Conservation (phyloP, 2,113 vertebrate species). For the Erpornis zantholeuca region DNA sequence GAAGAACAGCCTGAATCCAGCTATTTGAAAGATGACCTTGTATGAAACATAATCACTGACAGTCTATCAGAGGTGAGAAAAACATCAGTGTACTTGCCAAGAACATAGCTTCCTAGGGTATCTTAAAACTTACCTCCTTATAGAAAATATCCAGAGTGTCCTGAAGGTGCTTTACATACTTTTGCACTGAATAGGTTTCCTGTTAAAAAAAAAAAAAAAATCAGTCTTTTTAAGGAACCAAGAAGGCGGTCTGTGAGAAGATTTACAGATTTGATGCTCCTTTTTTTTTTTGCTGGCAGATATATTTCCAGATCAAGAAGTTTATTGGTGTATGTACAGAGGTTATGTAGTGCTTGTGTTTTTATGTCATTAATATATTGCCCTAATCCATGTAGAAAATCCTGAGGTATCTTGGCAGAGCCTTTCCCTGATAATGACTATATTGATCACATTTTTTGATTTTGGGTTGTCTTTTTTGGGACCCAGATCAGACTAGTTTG, state of each 20-base stretch:
- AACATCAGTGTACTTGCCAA: not conserved
- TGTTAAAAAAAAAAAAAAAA: slow-evolving; percentile 27
- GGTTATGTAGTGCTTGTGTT: not conserved
- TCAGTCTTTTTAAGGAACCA: not conserved
- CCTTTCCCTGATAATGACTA: not conserved
- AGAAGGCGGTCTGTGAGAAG: not conserved
- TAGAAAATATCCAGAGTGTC: slow-evolving; percentile 85
- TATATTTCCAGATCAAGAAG: not conserved
- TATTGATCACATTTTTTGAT: not conserved
- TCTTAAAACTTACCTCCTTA: slow-evolving; percentile 77
- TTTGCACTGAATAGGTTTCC: slow-evolving; percentile 73
- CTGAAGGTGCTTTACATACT: slow-evolving; percentile 79
- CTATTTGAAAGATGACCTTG: slow-evolving; percentile 25
- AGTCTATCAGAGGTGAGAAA: not conserved
- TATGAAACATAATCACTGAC: slow-evolving; percentile 34
- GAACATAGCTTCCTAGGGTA: not conserved
- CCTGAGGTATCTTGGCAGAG: not conserved
- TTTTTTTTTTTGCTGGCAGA: not conserved
- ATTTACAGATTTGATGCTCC: not conserved
- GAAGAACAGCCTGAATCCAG: not conserved
- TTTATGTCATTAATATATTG: not conserved
- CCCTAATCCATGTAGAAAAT: not conserved
- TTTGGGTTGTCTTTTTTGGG: not conserved
- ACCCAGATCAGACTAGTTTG: not conserved
- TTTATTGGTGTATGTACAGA: not conserved